Evolutionary conservation across 2,113 vertebrate genomes (phyloP).

Genomic region (Crotophaga sulcirostris): DNA sequence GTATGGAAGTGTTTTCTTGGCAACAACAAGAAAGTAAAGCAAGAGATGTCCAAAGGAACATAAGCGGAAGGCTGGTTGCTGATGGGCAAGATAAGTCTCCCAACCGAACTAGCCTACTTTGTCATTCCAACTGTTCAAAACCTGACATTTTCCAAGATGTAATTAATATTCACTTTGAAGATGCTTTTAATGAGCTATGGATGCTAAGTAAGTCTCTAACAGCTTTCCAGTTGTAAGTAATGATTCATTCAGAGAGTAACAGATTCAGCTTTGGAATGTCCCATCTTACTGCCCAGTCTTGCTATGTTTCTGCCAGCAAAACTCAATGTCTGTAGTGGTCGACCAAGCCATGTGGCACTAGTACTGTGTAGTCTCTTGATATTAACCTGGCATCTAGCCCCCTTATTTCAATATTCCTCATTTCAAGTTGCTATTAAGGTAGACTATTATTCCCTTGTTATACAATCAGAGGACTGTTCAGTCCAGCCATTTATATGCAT

Average conservation of each 20-base stretch:
- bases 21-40: constrained; percentile 62
- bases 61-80: constrained; percentile 56
- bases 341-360: constrained; percentile 55
- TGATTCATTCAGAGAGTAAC: constrained; percentile 56
- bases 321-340: constrained; percentile 46
- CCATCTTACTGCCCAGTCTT: constrained; percentile 45
- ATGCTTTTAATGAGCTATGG: constrained; percentile 63
- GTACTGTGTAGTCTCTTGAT: constrained; percentile 41
- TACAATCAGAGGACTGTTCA: background rate
- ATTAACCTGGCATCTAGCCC: constrained; percentile 52
- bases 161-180: constrained; percentile 71
- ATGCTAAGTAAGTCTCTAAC: constrained; percentile 57
- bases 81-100: constrained; percentile 58
- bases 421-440: constrained; percentile 31
- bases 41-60: constrained; percentile 62
- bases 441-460: constrained; percentile 1
- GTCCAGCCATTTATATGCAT: background rate
- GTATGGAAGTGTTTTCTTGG: constrained; percentile 59
- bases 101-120: constrained; percentile 65
- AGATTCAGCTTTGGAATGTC: constrained; percentile 54
- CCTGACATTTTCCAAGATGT: constrained; percentile 64
- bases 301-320: constrained; percentile 50
- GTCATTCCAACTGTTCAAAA: constrained; percentile 69
- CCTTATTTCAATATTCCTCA: constrained; percentile 49
- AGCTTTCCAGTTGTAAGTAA: constrained; percentile 57